These are phyloP conservation scores for Hyposoter dolosus DNA, from an alignment of 2,888 invertebrate genomes.

Conservation along the genomic window DNA sequence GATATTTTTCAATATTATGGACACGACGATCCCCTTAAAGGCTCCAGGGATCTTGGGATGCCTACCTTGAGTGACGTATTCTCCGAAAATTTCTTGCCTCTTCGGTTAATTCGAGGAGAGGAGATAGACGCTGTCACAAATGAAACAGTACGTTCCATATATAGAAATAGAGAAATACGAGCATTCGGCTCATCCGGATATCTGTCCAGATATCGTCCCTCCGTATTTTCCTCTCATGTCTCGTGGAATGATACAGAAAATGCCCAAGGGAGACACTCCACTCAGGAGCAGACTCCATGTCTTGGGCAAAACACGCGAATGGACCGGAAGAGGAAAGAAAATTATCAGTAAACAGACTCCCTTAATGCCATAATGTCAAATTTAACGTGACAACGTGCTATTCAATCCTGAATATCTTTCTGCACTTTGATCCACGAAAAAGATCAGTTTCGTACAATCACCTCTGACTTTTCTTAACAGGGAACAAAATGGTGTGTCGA, in stretches of 20 bases:
- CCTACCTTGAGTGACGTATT: background rate
- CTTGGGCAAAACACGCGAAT: background rate
- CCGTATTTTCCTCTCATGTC: background rate
- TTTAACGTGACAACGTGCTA: background rate
- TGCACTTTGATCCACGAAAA: background rate
- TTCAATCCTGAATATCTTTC: background rate
- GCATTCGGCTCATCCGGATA: background rate
- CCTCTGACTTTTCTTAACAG: background rate
- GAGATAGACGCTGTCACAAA: conserved; percentile 2
- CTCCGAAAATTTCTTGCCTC: background rate
- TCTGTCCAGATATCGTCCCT: conserved; percentile 9
- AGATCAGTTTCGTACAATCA: background rate
- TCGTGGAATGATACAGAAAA: conserved; percentile 1
- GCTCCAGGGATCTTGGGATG: background rate
- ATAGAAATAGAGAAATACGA: background rate
- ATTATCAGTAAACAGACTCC: background rate
- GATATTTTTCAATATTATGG: background rate
- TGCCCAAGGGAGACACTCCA: background rate
- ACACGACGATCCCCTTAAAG: background rate
- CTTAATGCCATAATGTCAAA: background rate
- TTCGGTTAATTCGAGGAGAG: background rate
- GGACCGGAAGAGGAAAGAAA: background rate
- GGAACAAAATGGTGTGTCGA: no score
- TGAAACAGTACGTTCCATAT: background rate
- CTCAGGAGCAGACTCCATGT: background rate